Base-by-base conservation (phyloP, 2,888 invertebrate genomes). In the Xanthia togata region DNA sequence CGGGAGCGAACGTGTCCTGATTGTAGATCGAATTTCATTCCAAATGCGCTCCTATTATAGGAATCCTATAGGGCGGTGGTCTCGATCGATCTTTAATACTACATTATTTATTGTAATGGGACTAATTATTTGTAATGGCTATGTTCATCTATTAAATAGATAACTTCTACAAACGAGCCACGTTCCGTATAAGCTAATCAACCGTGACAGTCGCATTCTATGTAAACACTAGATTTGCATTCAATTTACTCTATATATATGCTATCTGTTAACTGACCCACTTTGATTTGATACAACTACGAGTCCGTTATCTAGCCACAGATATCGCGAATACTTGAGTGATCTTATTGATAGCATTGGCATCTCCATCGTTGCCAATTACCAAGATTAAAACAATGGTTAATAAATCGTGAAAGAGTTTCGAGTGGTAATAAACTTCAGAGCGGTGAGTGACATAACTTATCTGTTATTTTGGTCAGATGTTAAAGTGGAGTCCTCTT, bases 1-100 rank as follows among this genome's bases (percentile, higher is more conserved):
- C 89, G 87, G 89, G 91, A 92, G 89, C 92, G 90, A 84, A 93
- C 95, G 94, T 95, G 96, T 88, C 83, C 87, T 83, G 95, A 90
- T 90, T 95, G 86, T 83, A 79, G 90, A 95, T 90, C 73, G 78
- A 87, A 88, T 90, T 90, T 90, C 91, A 89, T 89, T 90, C 93
- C 92, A 90, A 91, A 89, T 87, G 74, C 76, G 85, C 88, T 87
- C 87, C 91, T 91, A 88, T 53, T 71, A 77, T 63, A 57, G 71
- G 55, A 65, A 62, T 69, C 82, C 70, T 70, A 70, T 89, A 90
- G 92, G 90, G 88, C 90, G 85, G 80, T 86, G 85, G 83, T 87
- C 89, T 88, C 91, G 89, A 89, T 92, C 90, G 89, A 86, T 87
- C 75, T 83, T 81, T 88, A 83, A 82, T 84, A 87, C 88, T 92